Evolutionary conservation across 1,140 invertebrate genomes (phyloP).

Genomic region (Neotoxoptera formosana): DNA sequence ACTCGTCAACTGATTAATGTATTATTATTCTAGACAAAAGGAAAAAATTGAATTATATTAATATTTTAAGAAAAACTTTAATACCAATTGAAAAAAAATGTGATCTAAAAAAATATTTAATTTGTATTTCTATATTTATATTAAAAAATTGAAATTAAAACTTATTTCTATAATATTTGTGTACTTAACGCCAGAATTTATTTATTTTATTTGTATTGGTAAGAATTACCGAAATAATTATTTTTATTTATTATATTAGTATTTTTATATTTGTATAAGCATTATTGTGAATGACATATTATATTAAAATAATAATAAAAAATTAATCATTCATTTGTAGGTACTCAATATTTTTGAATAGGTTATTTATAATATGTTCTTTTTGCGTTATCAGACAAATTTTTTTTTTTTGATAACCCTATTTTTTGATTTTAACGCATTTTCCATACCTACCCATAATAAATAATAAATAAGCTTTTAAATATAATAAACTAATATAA

Average conservation of each 20-base stretch:
- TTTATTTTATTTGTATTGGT: conserved; percentile 45
- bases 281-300: background rate
- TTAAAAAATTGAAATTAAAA: background rate
- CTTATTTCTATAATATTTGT: conserved; percentile 1
- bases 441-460: background rate
- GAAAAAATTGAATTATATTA: background rate
- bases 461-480: background rate
- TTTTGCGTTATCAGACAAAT: background rate
- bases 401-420: background rate
- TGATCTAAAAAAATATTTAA: conserved; percentile 24
- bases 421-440: background rate
- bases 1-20: background rate
- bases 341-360: background rate
- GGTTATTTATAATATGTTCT: background rate
- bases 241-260: conserved; percentile 31
- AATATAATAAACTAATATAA: too few species aligned
- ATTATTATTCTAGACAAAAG: background rate
- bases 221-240: conserved; percentile 18
- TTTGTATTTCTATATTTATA: conserved; percentile 28
- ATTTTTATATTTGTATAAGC: conserved; percentile 21
- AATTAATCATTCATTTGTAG: background rate
- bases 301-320: conserved; percentile 6
- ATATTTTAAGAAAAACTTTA: background rate
- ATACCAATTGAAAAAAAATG: conserved; percentile 9
- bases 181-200: background rate